phyloP scores from a whole-genome alignment of 2,797 vertebrate species.

The Phrynocephalus guinanensis region DNA sequence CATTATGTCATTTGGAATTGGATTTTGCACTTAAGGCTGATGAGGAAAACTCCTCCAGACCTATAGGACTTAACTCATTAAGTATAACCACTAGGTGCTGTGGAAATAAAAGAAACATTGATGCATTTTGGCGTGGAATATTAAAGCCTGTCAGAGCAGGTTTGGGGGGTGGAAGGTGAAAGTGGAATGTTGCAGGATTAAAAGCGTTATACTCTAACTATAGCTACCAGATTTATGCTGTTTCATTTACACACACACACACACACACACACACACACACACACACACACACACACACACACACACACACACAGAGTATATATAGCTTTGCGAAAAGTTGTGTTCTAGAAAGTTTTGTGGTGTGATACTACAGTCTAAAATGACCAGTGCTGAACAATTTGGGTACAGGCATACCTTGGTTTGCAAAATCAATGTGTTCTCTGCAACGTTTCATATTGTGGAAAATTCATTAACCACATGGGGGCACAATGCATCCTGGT shows the following conservation, averaged over 20 bases:
- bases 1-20: slow-evolving; percentile 71
- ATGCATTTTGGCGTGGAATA: neutral
- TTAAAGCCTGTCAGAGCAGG: neutral
- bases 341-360: no score
- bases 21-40: slow-evolving; percentile 71
- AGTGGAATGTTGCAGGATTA: neutral
- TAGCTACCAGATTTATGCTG: neutral
- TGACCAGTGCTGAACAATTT: no score
- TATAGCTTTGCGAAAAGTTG: no score
- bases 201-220: neutral
- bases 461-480: no score
- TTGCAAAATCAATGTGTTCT: no score
- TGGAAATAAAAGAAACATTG: slow-evolving; percentile 37
- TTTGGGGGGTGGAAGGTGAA: neutral
- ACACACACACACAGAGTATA: no score
- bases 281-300: no score
- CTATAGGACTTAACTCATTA: slow-evolving; percentile 52
- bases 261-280: no score
- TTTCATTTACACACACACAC: neutral
- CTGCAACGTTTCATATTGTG: no score
- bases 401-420: no score
- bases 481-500: no score
- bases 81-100: slow-evolving; percentile 39
- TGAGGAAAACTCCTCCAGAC: slow-evolving; percentile 62
- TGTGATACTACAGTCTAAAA: neutral